phyloP scores from a whole-genome alignment of 2,113 vertebrate genomes.

The Talpa occidentalis region DNA sequence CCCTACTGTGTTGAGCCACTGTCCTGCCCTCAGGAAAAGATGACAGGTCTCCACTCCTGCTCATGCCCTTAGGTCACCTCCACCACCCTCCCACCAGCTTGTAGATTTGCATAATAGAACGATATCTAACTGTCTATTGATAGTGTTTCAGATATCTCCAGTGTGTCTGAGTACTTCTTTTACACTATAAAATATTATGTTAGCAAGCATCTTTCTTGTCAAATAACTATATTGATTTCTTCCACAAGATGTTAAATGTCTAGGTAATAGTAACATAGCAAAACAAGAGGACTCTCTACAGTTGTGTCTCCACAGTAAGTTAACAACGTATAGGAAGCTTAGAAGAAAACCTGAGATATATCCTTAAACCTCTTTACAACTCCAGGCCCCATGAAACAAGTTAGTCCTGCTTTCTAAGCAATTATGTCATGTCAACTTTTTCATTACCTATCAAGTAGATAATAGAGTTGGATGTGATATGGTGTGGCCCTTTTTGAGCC shows the following conservation, averaged over 20 bases:
- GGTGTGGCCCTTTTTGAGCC: not conserved
- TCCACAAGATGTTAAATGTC: not conserved
- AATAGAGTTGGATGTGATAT: not conserved
- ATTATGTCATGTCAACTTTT: not conserved
- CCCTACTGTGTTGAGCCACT: not conserved
- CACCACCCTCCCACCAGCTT: fast-evolving
- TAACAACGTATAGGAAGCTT: not conserved
- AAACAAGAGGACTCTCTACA: not conserved
- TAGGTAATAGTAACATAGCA: not conserved
- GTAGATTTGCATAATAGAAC: not conserved
- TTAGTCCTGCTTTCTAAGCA: not conserved
- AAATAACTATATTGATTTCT: not conserved
- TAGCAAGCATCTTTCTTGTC: not conserved
- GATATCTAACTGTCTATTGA: not conserved
- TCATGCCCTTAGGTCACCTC: fast-evolving
- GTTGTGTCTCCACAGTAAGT: not conserved
- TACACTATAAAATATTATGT: not conserved
- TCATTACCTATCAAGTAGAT: not conserved
- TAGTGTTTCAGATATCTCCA: not conserved
- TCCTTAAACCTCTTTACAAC: not conserved
- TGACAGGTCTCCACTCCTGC: fast-evolving
- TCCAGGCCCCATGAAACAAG: not conserved
- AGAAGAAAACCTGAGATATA: not conserved
- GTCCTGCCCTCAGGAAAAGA: not conserved
- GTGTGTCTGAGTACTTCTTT: not conserved